These are phyloP conservation scores for Cheirogaleus major DNA, from an alignment of 2,797 vertebrate species.

Conservation along the genomic window DNA sequence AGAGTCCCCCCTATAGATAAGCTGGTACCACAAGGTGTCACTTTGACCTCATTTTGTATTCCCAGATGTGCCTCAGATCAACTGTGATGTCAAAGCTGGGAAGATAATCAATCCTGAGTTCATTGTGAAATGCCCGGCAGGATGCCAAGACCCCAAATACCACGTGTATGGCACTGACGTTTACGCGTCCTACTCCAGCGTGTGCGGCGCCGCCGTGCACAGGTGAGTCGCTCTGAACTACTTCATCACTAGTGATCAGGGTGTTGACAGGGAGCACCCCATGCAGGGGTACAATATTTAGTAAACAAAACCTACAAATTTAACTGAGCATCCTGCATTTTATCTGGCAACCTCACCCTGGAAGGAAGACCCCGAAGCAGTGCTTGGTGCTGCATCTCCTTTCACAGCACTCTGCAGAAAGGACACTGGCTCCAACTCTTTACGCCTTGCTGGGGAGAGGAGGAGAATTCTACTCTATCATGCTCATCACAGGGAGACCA, in stretches of 20 bases:
- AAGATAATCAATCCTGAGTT: conserved; percentile 97
- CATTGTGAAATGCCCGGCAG: conserved; percentile 94
- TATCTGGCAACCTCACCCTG: too few species aligned
- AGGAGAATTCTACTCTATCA: background rate
- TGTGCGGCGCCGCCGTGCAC: conserved; percentile 97
- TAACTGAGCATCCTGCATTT: background rate
- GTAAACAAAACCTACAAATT: background rate
- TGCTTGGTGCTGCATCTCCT: background rate
- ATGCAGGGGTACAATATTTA: background rate
- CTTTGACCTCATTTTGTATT: conserved; percentile 75
- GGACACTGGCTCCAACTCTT: background rate
- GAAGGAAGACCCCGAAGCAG: background rate
- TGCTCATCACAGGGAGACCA: background rate
- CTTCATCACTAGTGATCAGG: background rate
- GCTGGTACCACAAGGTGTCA: conserved; percentile 43
- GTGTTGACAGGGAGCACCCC: background rate
- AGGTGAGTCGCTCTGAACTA: conserved; percentile 86
- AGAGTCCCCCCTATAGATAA: background rate
- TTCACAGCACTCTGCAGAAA: background rate
- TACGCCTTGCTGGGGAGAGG: too few species aligned
- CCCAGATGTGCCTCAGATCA: conserved; percentile 93
- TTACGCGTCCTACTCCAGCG: conserved; percentile 97
- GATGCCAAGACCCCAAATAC: conserved; percentile 93
- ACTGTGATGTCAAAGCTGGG: conserved; percentile 94
- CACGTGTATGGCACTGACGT: conserved; percentile 94